Base-by-base conservation (phyloP, 2,113 vertebrate species). In the Myrmecobius fasciatus region DNA sequence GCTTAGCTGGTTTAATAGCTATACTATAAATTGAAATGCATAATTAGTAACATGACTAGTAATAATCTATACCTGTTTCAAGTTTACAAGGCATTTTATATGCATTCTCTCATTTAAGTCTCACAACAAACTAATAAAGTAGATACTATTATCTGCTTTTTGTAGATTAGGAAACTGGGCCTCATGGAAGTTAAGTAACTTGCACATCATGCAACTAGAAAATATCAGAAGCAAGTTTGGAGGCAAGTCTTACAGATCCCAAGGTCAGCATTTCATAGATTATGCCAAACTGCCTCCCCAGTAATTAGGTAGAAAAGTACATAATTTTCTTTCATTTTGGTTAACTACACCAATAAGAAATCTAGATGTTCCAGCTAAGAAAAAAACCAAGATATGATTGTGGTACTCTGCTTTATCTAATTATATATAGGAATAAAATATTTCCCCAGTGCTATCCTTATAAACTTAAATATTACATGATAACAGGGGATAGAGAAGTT, bases 391-490 rank as follows among this genome's bases (percentile, higher is more conserved):
- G 51, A 90, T 91, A 88, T 0, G 28, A 89, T 67, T 26, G 89
- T 49, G 36, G 36, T n/a, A 75, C 31, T n/a, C 31, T 75, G 31
- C 14, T 75, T 75, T 20, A n/a, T n/a, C 36, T 75, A 75, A n/a
- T 75, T 17, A 75, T 20, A 75, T 75, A 4, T n/a, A 17, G 12
- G 36, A 75, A 75, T 52, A 94, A 95, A 25, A 17, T 92, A 24
- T 90, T 36, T 91, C 49, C 53, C 26, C 17, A 56, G 31, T 43
- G 22, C 43, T 53, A 25, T 3, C 48, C 91, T 54, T 92, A 89
- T 46, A 89, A 93, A 92, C 52, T 51, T 90, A 90, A 96, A n/a
- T 8, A 54, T 31, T 75, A 94, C 20, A 95, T 53, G 43, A 53
- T 89, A 47, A 91, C 83, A 60, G 25, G 17, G 91, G 88, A 48